Evolutionary conservation across 1,140 invertebrate species (phyloP).

Genomic region (Camponotus vicinus): DNA sequence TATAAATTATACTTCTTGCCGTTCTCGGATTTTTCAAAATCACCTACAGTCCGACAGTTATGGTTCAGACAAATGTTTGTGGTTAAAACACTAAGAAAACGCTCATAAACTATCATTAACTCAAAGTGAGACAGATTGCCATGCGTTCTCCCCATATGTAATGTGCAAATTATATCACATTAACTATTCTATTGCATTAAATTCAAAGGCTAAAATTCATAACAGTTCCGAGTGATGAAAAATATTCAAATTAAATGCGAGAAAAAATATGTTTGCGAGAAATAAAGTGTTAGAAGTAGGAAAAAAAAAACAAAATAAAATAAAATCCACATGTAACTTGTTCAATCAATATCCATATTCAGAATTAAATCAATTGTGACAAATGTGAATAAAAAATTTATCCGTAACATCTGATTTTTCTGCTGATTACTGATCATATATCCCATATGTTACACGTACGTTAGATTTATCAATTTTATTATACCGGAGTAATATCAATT

Average conservation of each 20-base stretch:
- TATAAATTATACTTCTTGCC: conserved; percentile 12
- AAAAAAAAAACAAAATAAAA: neutral
- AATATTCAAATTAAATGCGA: no score
- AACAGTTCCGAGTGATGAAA: no score
- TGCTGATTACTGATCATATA: neutral
- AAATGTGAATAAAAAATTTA: neutral
- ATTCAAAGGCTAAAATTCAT: no score
- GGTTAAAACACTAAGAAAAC: conserved; percentile 3
- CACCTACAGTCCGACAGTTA: neutral
- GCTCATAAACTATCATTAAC: conserved; percentile 8
- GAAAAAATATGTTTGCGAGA: neutral
- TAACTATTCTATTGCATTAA: no score
- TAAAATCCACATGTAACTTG: neutral
- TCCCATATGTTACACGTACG: neutral
- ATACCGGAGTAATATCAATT: neutral
- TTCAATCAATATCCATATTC: neutral
- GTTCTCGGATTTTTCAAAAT: conserved; percentile 13
- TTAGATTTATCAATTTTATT: conserved; percentile 9
- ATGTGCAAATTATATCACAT: neutral
- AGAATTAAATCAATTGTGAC: neutral
- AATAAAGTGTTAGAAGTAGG: neutral
- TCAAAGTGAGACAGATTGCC: conserved; percentile 15
- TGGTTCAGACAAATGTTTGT: neutral
- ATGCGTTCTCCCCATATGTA: neutral
- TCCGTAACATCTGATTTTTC: neutral